A percentile compares a stretch with the other conserved stretches of the same genome.
phyloP scores from a whole-genome alignment of 2,888 invertebrate species.

The Nemotelus nigrinus region DNA sequence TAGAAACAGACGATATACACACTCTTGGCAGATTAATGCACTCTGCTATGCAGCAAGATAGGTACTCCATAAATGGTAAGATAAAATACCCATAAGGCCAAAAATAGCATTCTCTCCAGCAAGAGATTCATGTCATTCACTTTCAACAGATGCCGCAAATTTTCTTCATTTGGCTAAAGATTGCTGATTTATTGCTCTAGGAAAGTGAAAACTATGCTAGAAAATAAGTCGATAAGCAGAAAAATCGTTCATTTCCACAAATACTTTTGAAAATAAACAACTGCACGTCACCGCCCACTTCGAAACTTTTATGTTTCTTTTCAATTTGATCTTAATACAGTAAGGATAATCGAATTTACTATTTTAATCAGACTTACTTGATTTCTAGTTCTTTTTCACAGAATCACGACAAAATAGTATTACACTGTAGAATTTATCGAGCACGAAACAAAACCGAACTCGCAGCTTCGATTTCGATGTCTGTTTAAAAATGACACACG shows the following conservation, averaged over 20 bases:
- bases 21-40: no score
- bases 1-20: no score
- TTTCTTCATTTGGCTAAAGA: no score
- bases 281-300: not conserved
- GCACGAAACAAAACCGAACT: not conserved
- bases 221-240: not conserved
- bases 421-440: not conserved
- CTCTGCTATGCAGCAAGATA: no score
- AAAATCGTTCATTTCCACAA: not conserved
- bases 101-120: not conserved
- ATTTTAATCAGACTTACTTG: slow-evolving; percentile 6
- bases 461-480: not conserved
- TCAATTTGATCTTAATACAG: not conserved
- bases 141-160: no score
- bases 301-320: not conserved
- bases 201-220: not conserved
- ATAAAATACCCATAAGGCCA: not conserved
- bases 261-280: not conserved
- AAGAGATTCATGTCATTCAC: no score
- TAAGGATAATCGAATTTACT: no score
- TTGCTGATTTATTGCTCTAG: no score
- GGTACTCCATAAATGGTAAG: no score
- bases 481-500: slow-evolving; percentile 24
- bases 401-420: not conserved
- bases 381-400: not conserved